A percentile compares a stretch with the other conserved stretches of the same genome.
These are phyloP conservation scores for Pachymerium ferrugineum DNA, from an alignment of 2,888 invertebrate genomes.

Conservation along the genomic window DNA sequence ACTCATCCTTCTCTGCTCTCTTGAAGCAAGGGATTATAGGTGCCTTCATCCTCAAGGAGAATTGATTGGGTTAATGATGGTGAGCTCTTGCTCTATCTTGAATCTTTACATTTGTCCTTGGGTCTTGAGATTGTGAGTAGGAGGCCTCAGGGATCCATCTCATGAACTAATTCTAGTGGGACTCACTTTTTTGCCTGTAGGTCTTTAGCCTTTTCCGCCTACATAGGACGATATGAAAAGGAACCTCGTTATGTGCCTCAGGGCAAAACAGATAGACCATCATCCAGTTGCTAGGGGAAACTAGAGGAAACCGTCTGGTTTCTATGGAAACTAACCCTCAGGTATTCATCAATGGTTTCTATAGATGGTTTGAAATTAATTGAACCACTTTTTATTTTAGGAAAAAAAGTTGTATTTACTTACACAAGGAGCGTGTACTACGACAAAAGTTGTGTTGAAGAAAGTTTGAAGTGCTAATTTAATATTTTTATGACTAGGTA, in stretches of 20 bases:
- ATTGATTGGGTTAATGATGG: not conserved
- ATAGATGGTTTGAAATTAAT: not conserved
- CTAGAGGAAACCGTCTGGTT: not conserved
- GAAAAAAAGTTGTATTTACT: no score
- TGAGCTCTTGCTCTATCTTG: not conserved
- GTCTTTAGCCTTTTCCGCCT: not conserved
- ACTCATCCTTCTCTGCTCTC: no score
- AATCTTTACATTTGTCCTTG: not conserved
- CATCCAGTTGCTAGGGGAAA: no score
- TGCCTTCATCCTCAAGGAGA: not conserved
- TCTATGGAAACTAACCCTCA: not conserved
- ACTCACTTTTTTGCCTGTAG: not conserved
- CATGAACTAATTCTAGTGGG: not conserved
- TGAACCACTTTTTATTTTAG: no score
- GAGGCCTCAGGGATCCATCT: not conserved
- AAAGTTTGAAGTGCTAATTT: no score
- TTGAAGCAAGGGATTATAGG: not conserved
- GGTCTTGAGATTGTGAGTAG: not conserved
- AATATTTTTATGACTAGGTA: no score
- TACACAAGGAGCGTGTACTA: no score
- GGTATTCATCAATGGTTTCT: not conserved
- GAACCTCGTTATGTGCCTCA: not conserved
- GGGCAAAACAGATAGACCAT: not conserved
- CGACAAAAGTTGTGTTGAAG: no score
- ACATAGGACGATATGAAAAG: not conserved